Base-by-base conservation (phyloP, 2,888 invertebrate genomes). In the Gastrophysa polygoni region DNA sequence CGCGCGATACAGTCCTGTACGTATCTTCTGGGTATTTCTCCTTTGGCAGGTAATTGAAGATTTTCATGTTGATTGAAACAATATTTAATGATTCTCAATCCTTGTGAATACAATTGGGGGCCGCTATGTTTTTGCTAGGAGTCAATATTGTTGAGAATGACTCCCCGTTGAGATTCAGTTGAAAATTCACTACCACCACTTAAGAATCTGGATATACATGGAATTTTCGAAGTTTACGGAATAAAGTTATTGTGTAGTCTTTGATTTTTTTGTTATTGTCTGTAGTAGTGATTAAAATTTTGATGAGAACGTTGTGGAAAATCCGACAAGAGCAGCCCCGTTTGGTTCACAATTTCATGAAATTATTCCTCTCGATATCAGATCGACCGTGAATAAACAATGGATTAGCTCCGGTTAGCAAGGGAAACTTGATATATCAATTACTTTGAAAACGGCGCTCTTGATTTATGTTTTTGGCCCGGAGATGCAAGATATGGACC, bases 341-440 rank as follows among this genome's bases (percentile, higher is more conserved):
- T 5, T 24, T 24, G 7, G 24, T 24, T 7, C 7, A 24, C 7
- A 24, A 24, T 24, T 24, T 7, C 24, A 7, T 24, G 24, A 24
- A 24, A 24, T 7, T 7, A 24, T 24, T n/a, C 24, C 24, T 24
- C 24, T 24, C 24, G 32, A 32, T 32, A 11, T 59, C 29, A 59
- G 51, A 51, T 51, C 29, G 58, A 46, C 44, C 28, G 32, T 32
- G 47, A 59, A 46, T 47, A 52, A 52, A 59, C 32, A 59, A 59
- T 47, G 52, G 52, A 52, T 47, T 46, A 52, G 21, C 18, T 52
- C 52, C 52, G 52, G 7, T 3, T 5, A 52, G 51, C 52, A 51
- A 67, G 68, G 72, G 78, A 77, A 78, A 78, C 78, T 77, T 77
- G 78, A 78, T 78, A 78, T 78, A 78, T 79, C 78, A 79, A 79